Evolutionary conservation across 2,113 vertebrate species (phyloP).

Genomic region (Ptilorrhoa leucosticta): DNA sequence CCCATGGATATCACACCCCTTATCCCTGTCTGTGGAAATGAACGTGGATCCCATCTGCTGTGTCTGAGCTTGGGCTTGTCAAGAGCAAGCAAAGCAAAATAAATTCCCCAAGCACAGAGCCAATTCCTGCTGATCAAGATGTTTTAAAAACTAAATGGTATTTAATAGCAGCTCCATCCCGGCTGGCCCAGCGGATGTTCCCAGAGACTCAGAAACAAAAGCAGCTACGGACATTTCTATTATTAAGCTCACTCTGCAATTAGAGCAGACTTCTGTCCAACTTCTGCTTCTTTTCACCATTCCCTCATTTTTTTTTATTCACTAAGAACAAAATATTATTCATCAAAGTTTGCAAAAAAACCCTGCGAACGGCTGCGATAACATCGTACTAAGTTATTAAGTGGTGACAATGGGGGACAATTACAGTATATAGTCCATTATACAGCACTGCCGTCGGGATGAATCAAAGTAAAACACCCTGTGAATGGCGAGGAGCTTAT

Average conservation of each 20-base stretch:
- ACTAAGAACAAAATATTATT: conserved; percentile 58
- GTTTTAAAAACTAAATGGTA: background rate
- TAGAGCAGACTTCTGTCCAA: conserved; percentile 1
- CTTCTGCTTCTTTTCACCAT: conserved; percentile 25
- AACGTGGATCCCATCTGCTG: background rate
- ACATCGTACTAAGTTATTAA: conserved; percentile 36
- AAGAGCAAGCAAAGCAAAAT: background rate
- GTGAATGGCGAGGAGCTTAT: conserved; percentile 48
- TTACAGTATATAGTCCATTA: conserved; percentile 59
- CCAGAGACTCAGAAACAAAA: background rate
- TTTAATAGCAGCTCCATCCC: conserved; percentile 1
- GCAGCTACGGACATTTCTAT: background rate
- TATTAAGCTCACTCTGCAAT: background rate
- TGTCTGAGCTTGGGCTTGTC: background rate
- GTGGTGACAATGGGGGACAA: conserved; percentile 59
- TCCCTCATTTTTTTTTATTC: conserved; percentile 16
- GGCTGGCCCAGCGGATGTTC: background rate
- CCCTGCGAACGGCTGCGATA: conserved; percentile 5
- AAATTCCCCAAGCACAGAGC: background rate
- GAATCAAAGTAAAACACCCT: conserved; percentile 47
- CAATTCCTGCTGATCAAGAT: background rate
- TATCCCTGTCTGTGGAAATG: background rate
- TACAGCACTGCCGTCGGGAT: conserved; percentile 5
- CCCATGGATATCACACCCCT: background rate
- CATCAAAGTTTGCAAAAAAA: conserved; percentile 48